Percentiles rank a stretch among this genome's conserved stretches.
Conservation (phyloP, 2,888 invertebrate genomes). For the Sinhomidia bicolor region DNA sequence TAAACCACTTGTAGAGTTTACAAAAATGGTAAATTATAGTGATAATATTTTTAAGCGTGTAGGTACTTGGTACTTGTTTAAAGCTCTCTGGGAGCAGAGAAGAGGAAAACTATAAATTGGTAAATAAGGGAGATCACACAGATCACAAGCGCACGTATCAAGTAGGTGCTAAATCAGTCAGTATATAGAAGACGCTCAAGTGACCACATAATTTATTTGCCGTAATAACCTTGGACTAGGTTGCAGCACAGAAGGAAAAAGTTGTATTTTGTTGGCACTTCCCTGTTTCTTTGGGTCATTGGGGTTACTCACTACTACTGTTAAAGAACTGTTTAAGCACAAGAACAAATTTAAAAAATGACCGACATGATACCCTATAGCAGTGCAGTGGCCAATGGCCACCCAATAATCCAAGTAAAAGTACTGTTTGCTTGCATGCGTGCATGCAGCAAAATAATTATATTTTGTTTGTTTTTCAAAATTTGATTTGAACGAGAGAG, state of each 20-base stretch:
- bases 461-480: background rate
- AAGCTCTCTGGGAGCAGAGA: too few relatives aligned
- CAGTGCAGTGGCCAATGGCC: background rate
- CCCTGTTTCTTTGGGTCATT: constrained; percentile 40
- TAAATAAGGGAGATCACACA: background rate
- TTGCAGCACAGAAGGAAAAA: background rate
- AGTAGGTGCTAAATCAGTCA: constrained; percentile 10
- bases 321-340: background rate
- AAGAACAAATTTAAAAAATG: background rate
- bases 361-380: background rate
- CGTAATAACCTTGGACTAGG: background rate
- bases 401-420: background rate
- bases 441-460: background rate
- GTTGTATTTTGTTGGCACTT: background rate
- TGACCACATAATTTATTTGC: background rate
- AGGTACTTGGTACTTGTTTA: too few relatives aligned
- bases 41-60: background rate
- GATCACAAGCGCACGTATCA: background rate
- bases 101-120: background rate
- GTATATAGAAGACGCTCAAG: background rate
- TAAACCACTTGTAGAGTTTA: background rate
- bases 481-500: background rate
- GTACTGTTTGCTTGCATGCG: too few relatives aligned
- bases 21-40: constrained; percentile 23
- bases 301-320: background rate